Evolutionary conservation across 2,797 vertebrate genomes (phyloP).

Genomic region (Botia kubotai): DNA sequence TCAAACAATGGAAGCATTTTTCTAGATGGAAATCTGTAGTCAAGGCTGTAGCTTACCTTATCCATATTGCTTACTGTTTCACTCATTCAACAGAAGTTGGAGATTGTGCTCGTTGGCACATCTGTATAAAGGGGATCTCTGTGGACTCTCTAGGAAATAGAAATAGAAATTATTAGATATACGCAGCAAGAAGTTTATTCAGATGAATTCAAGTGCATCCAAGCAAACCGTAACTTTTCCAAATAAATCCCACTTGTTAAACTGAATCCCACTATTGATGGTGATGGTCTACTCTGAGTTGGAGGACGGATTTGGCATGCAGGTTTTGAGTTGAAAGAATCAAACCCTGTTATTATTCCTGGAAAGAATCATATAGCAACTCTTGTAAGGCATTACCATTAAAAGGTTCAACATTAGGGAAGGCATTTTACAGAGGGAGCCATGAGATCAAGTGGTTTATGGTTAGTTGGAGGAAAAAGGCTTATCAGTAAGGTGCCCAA

Average conservation of each 20-base stretch:
- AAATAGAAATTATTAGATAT: constrained; percentile 24
- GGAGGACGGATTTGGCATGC: constrained; percentile 29
- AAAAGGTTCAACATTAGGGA: constrained; percentile 12
- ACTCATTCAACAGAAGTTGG: not conserved
- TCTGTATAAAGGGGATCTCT: constrained; percentile 31
- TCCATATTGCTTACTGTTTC: constrained; percentile 29
- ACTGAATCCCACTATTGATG: constrained; percentile 23
- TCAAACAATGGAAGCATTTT: constrained; percentile 34
- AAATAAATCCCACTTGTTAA: constrained; percentile 12
- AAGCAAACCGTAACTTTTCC: not conserved
- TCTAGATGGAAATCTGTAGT: constrained; percentile 23
- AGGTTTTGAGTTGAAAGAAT: constrained; percentile 12
- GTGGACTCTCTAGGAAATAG: not conserved
- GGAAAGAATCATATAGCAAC: not conserved
- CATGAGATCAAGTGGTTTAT: not conserved
- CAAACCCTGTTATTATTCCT: constrained; percentile 25
- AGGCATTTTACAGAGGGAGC: constrained; percentile 15
- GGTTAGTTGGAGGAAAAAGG: not conserved
- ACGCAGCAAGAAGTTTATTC: constrained; percentile 14
- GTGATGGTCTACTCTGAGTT: constrained; percentile 2
- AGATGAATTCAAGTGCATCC: constrained; percentile 21
- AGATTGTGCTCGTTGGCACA: constrained; percentile 34
- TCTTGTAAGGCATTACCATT: not conserved
- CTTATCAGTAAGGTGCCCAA: not conserved
- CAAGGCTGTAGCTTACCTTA: constrained; percentile 22